These are phyloP conservation scores for Sitophilus oryzae DNA, from an alignment of 1,140 invertebrate species.

Conservation along the genomic window DNA sequence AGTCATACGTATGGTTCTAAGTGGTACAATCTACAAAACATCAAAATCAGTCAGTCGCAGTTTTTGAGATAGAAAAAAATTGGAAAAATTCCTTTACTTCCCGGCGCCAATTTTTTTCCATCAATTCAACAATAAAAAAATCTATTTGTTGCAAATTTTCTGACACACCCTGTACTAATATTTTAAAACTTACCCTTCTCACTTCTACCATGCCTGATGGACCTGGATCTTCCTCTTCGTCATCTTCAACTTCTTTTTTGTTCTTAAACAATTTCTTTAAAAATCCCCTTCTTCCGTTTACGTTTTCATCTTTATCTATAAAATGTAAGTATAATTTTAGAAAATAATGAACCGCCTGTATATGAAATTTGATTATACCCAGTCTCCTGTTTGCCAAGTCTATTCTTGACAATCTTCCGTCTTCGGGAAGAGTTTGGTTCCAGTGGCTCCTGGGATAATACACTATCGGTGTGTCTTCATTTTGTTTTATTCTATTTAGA, in stretches of 20 bases:
- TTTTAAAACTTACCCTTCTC: neutral
- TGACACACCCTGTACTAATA: too few relatives aligned
- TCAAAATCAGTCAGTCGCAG: too few relatives aligned
- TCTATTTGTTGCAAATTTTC: too few relatives aligned
- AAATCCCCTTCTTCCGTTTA: constrained; percentile 62
- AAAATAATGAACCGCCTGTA: neutral
- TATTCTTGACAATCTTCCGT: constrained; percentile 30
- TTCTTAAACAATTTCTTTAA: constrained; percentile 37
- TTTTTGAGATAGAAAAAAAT: too few relatives aligned
- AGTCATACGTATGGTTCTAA: too few relatives aligned
- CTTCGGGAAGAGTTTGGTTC: constrained; percentile 24
- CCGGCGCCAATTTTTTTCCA: too few relatives aligned
- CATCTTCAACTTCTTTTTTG: constrained; percentile 26
- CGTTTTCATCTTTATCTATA: constrained; percentile 59
- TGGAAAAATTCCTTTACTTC: too few relatives aligned
- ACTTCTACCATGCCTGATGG: constrained; percentile 4
- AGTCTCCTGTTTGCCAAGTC: constrained; percentile 27
- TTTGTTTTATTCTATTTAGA: constrained; percentile 52
- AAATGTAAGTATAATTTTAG: neutral
- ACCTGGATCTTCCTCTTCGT: constrained; percentile 15
- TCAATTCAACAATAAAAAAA: too few relatives aligned
- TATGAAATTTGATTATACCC: constrained; percentile 12
- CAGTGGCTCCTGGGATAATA: constrained; percentile 38
- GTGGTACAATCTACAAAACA: too few relatives aligned
- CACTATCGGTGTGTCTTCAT: constrained; percentile 41